These are phyloP conservation scores for Poeciliopsis turrubarensis DNA, from an alignment of 2,113 vertebrate species.

Conservation along the genomic window DNA sequence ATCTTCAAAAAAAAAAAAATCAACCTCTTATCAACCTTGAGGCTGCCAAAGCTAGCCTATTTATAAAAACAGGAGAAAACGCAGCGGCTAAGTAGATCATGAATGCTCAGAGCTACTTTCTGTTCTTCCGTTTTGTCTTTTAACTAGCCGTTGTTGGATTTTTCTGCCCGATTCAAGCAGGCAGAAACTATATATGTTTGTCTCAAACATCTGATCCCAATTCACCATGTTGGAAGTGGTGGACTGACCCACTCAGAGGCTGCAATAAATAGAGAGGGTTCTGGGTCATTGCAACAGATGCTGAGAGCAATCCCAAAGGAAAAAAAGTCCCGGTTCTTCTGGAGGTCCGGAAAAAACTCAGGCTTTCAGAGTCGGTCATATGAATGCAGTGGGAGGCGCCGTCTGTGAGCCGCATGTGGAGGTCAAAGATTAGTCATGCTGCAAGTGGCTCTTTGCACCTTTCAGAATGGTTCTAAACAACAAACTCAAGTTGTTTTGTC, in stretches of 20 bases:
- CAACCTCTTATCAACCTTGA: not conserved
- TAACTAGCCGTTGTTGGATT: not conserved
- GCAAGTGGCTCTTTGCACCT: no score
- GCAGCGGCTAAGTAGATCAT: not conserved
- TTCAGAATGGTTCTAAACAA: no score
- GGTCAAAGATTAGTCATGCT: no score
- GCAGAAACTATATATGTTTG: no score
- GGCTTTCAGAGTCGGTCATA: not conserved
- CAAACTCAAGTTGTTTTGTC: no score
- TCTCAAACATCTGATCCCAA: no score
- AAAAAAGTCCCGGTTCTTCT: constrained; percentile 24
- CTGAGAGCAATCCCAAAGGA: constrained; percentile 6
- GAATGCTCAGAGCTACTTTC: no score
- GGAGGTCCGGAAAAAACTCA: constrained; percentile 28
- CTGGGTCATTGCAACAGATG: constrained; percentile 11
- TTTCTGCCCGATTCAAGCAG: not conserved
- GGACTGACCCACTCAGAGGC: constrained; percentile 23
- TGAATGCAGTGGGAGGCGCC: no score
- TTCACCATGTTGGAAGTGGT: not conserved
- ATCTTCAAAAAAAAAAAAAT: not conserved
- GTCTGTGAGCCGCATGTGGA: no score
- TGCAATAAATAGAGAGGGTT: not conserved
- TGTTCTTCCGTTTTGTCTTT: not conserved
- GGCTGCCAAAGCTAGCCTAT: not conserved
- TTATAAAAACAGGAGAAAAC: not conserved